Evolutionary conservation across 1,140 invertebrate genomes (phyloP), one percentile per base, ranked within the genome.

Genomic region (Olivierus martensii): DNA sequence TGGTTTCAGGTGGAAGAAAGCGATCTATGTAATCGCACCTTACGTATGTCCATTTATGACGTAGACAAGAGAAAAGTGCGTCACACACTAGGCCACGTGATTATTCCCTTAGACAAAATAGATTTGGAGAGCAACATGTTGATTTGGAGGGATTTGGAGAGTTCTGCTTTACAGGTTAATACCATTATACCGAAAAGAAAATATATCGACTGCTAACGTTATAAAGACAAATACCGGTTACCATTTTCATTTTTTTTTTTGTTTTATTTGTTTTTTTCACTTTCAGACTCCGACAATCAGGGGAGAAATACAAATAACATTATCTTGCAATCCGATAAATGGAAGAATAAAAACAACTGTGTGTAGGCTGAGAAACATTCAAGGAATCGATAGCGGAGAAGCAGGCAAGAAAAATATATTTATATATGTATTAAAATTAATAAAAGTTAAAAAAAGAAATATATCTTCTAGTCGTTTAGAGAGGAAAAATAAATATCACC

Each of bases 281-380:
- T 39, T 46, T 2, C 37, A 56, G 49, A n/a, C 49, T 2, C 5
- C 45, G 28, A 42, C 45, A 19, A 38, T 42, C 21, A 18, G 47
- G n/a, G 58, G 58, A 11, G 58, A 59, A 12, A 28, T 59, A 15
- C 55, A 53, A 22, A 11, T 59, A 3, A 46, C 46, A 34, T 28
- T 59, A 3, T 56, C 58, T 4, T 59, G 58, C 43, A 59, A 57
- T 36, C 58, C 58, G 2, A 48, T 54, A 28, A 59, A 41, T 39
- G 57, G 53, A 34, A 46, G 55, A 28, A 53, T 59, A 17, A 56
- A 56, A 28, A 45, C 46, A 4, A 49, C 50, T n/a, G 46, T 58
- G 2, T 43, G 39, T 15, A 39, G 52, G n/a, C 5, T 57, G 2
- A 38, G 46, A 14, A 54, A 57, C 35, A 36, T 57, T 4, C 37